Evolutionary conservation across 2,113 vertebrate genomes (phyloP).

Genomic region (Pollachius pollachius): DNA sequence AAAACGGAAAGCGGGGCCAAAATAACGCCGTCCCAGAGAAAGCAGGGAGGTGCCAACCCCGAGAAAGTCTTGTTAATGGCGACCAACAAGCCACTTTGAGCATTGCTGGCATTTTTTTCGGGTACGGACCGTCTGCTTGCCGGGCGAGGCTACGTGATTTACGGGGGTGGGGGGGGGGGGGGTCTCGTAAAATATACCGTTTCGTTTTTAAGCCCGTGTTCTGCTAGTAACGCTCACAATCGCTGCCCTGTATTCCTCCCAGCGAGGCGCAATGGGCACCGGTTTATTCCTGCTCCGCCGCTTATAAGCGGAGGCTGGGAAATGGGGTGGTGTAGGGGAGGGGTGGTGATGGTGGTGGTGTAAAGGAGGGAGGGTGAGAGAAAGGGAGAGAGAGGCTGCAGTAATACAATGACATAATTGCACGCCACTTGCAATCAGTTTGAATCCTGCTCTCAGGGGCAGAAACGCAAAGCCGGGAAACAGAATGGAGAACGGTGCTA

Average conservation of each 20-base stretch:
- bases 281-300: slow-evolving; percentile 33
- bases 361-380: neutral
- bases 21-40: no score
- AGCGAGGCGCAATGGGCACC: slow-evolving; percentile 22
- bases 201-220: slow-evolving; percentile 42
- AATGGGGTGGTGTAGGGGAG: neutral
- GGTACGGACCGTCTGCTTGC: no score
- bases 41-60: slow-evolving; percentile 32
- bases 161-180: no score
- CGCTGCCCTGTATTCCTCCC: slow-evolving; percentile 47
- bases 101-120: slow-evolving; percentile 10
- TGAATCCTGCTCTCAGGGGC: slow-evolving; percentile 38
- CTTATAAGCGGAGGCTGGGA: slow-evolving; percentile 31
- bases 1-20: no score
- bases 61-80: slow-evolving; percentile 44
- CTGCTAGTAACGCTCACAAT: slow-evolving; percentile 52
- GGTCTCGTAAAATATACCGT: no score
- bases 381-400: slow-evolving; percentile 7
- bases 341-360: neutral
- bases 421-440: slow-evolving; percentile 46
- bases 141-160: no score
- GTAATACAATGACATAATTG: slow-evolving; percentile 45
- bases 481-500: slow-evolving; percentile 19
- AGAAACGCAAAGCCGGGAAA: no score
- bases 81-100: slow-evolving; percentile 49